Evolutionary conservation across 1,140 invertebrate species (phyloP).

Genomic region (Brachionus paranguensis): DNA sequence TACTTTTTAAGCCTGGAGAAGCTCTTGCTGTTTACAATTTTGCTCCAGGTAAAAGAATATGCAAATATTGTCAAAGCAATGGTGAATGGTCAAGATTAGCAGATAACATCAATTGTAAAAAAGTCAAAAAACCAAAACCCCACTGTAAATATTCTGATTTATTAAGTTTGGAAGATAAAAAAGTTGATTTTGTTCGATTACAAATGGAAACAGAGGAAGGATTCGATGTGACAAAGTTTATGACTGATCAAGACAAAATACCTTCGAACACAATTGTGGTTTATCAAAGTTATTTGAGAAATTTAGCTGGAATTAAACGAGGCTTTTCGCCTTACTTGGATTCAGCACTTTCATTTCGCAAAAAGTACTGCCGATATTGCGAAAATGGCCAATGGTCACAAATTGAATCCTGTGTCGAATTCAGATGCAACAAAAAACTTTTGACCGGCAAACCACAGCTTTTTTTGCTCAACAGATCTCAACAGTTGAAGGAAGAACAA

Average conservation of each 20-base stretch:
- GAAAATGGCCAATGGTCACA: constrained; percentile 27
- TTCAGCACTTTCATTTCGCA: not conserved
- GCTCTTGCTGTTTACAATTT: not conserved
- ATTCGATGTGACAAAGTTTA: not conserved
- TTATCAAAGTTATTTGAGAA: constrained; percentile 23
- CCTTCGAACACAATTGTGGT: not conserved
- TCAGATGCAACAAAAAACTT: constrained; percentile 2
- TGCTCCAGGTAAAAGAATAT: constrained; percentile 1
- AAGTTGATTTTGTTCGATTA: not conserved
- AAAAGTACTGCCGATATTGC: constrained; percentile 26
- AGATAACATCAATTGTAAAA: not conserved
- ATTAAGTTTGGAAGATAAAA: not conserved
- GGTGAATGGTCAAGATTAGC: constrained; percentile 23
- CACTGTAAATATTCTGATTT: not conserved
- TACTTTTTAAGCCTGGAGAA: not conserved
- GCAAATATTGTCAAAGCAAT: constrained; percentile 20
- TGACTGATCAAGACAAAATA: not conserved
- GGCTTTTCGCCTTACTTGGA: not conserved
- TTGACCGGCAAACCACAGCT: not conserved
- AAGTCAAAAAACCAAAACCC: not conserved
- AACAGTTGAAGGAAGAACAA: not conserved
- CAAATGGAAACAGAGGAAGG: not conserved
- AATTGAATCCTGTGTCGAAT: constrained; percentile 1
- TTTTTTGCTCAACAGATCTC: not conserved
- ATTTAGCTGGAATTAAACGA: not conserved